A percentile compares a stretch with the other conserved stretches of the same genome.
phyloP scores from a whole-genome alignment of 2,113 vertebrate species.

The Strix uralensis region DNA sequence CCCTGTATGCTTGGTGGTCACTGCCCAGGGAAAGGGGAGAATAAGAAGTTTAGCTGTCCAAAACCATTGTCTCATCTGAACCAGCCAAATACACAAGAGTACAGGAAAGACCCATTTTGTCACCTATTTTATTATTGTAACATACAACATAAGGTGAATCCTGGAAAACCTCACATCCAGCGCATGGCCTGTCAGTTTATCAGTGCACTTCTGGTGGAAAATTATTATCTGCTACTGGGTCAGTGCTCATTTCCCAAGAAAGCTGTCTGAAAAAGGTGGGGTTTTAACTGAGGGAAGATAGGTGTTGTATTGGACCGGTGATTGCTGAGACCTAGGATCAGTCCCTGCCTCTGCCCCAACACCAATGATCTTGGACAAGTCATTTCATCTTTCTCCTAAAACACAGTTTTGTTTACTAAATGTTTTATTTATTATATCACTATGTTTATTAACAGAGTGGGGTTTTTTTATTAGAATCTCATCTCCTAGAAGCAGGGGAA shows the following conservation, averaged over 20 bases:
- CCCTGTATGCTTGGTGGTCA: rapidly evolving
- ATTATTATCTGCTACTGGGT: background rate
- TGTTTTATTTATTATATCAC: background rate
- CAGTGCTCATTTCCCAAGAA: background rate
- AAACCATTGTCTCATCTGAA: background rate
- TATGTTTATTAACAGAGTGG: background rate
- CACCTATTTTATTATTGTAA: background rate
- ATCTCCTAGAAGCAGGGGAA: background rate
- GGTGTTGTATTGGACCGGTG: rapidly evolving
- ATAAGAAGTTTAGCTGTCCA: background rate
- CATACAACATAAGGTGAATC: background rate
- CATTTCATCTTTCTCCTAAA: background rate
- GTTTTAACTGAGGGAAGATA: background rate
- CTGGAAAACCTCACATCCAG: background rate
- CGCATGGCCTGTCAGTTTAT: background rate
- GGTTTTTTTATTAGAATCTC: background rate
- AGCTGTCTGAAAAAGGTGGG: background rate
- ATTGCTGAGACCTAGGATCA: background rate
- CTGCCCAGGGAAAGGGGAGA: background rate
- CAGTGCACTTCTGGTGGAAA: background rate
- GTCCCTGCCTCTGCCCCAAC: background rate
- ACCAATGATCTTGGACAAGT: background rate
- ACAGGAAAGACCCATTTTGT: background rate
- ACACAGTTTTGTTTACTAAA: background rate
- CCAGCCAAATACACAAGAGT: background rate